phyloP scores from a whole-genome alignment of 2,797 vertebrate genomes.

The Triplophysa yarkandensis region DNA sequence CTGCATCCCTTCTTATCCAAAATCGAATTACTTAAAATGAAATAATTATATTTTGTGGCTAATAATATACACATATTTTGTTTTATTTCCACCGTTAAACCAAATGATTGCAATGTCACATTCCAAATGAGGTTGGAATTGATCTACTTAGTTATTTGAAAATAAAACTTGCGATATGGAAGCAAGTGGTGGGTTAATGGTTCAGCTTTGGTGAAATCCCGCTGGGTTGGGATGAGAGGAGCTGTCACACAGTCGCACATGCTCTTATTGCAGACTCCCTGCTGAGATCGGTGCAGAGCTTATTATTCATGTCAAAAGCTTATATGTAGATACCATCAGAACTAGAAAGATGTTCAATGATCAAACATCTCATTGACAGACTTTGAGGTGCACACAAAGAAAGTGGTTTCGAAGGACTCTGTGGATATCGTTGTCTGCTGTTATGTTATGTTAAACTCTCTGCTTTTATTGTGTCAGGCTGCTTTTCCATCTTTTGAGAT shows the following conservation, averaged over 20 bases:
- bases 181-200: conserved; percentile 13
- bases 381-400: too few relatives aligned
- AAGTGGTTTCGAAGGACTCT: conserved; percentile 7
- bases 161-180: not conserved
- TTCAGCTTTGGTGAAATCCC: conserved; percentile 16
- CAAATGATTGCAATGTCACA: not conserved
- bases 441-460: conserved; percentile 19
- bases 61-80: not conserved
- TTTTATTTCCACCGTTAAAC: not conserved
- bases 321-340: not conserved
- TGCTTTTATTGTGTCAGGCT: conserved; percentile 35
- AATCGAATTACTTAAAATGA: too few relatives aligned
- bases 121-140: too few relatives aligned
- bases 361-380: conserved; percentile 11
- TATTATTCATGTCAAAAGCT: conserved; percentile 52
- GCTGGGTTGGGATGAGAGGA: conserved; percentile 20
- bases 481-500: conserved; percentile 12
- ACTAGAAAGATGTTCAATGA: conserved; percentile 9
- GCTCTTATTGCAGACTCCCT: conserved; percentile 18
- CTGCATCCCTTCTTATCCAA: too few relatives aligned
- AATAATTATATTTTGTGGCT: not conserved
- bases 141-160: too few relatives aligned
- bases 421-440: not conserved
- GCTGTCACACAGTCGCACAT: not conserved
- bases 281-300: conserved; percentile 54